Evolutionary conservation across 2,797 vertebrate species (phyloP), one percentile per base, ranked within the genome.

Genomic region (Acanthurus leucopareius): DNA sequence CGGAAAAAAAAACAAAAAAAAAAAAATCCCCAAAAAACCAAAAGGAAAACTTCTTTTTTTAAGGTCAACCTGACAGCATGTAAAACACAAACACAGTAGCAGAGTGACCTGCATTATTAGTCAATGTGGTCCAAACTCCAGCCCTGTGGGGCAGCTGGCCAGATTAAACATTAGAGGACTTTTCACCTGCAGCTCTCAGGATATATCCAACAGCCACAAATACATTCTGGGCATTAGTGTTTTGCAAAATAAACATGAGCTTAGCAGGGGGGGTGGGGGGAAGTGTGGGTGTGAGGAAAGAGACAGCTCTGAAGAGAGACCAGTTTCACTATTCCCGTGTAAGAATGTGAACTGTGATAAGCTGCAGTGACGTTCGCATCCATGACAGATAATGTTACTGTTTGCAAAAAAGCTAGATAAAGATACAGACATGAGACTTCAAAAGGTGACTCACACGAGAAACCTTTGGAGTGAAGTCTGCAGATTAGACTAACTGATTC

Each of bases 161-260:
- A 0, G 74, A 85, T 92, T 92, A 91, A 88, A 92, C 83, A 91
- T 91, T 80, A 82, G 48, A 89, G 51, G 79, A 80, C 80, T 85
- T 80, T 75, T 78, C 81, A 91, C 86, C 83, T 82, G 75, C 69
- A 66, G 74, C 25, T 78, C 75, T 84, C 81, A 71, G 73, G 73
- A 35, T 70, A 53, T 69, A 84, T 59, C 59, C 47, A 58, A 79
- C 72, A 69, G 44, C 54, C 69, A 78, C 65, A 65, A 81, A 84
- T 40, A 76, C 68, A 63, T 70, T 63, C 59, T 82, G 81, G 82
- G 79, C 73, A 53, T 17, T 2, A 49, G 49, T 0, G 49, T 57
- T 81, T 47, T 14, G 22, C 14, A 63, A 71, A 84, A 75, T 68
- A 82, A 77, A 76, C 57, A 57, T 35, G 19, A 28, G 28, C 59